Percentiles rank a stretch among this genome's conserved stretches.
Conservation (phyloP, 2,888 invertebrate genomes). For the Spodoptera exigua region DNA sequence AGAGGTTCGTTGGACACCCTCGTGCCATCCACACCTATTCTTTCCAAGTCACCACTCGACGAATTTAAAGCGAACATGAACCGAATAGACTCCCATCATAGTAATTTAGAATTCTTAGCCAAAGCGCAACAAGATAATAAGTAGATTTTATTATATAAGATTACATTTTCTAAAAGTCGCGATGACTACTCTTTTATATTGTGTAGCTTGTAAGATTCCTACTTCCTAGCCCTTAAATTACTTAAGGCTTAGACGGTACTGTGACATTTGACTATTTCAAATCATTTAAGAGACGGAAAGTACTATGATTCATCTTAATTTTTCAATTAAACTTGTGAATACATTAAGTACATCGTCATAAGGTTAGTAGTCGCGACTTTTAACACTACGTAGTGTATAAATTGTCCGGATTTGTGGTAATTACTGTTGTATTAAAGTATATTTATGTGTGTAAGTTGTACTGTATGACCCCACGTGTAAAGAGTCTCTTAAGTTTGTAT, state of each 20-base stretch:
- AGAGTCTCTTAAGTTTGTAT: conserved; percentile 31
- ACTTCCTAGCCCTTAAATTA: too few species aligned
- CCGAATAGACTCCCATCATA: conserved; percentile 85
- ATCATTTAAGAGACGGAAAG: too few species aligned
- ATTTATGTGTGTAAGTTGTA: conserved; percentile 24
- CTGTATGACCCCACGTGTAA: conserved; percentile 16
- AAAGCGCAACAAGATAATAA: conserved; percentile 63
- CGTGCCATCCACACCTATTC: conserved; percentile 48
- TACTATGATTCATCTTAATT: too few species aligned
- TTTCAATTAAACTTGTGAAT: not conserved
- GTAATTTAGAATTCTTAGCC: conserved; percentile 76
- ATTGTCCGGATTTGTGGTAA: conserved; percentile 29
- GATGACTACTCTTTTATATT: not conserved
- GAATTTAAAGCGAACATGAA: conserved; percentile 86
- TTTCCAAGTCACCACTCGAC: conserved; percentile 64
- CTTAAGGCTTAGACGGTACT: too few species aligned
- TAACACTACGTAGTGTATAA: conserved; percentile 5
- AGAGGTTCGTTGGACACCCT: conserved; percentile 60
- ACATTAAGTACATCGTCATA: not conserved
- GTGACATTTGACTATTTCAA: too few species aligned
- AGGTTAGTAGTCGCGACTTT: conserved; percentile 11
- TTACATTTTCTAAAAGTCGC: conserved; percentile 13
- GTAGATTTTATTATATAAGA: conserved; percentile 26
- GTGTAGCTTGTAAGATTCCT: too few species aligned
- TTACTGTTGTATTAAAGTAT: conserved; percentile 43